Conservation (phyloP, 2,888 invertebrate genomes). For the Mythimna lalbum region DNA sequence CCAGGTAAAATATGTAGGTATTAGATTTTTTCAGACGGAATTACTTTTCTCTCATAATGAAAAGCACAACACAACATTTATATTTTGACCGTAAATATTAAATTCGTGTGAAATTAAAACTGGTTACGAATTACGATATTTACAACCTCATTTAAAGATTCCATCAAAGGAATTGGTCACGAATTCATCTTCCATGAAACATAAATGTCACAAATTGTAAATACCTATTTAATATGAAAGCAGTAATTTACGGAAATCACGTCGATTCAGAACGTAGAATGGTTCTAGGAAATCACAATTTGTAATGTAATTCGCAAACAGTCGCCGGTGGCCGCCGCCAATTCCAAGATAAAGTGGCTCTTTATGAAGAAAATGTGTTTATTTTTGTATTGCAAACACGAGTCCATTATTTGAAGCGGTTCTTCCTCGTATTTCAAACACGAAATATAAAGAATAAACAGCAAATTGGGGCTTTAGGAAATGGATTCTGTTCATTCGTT, state of each 20-base stretch:
- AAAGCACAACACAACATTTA: not conserved
- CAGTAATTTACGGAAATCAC: constrained; percentile 26
- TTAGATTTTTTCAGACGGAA: not conserved
- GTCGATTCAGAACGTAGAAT: not conserved
- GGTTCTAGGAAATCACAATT: constrained; percentile 37
- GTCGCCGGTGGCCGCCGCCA: constrained; percentile 20
- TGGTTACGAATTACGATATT: constrained; percentile 1
- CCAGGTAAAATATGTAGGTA: too few species aligned
- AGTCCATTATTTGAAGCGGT: constrained; percentile 39
- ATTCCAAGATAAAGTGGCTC: constrained; percentile 24
- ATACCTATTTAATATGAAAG: constrained; percentile 24
- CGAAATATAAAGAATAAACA: constrained; percentile 27
- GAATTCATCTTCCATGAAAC: constrained; percentile 6
- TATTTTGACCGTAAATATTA: not conserved
- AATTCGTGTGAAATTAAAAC: too few species aligned
- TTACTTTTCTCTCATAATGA: not conserved
- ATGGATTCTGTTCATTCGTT: constrained; percentile 19
- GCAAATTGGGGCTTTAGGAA: constrained; percentile 22
- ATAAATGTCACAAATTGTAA: constrained; percentile 18
- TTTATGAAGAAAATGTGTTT: constrained; percentile 38
- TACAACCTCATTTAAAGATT: not conserved
- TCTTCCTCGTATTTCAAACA: constrained; percentile 39
- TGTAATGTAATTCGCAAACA: constrained; percentile 40
- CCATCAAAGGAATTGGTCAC: constrained; percentile 6
- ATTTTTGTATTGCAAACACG: constrained; percentile 35